Percentiles rank a stretch among this genome's conserved stretches.
phyloP scores from a whole-genome alignment of 2,113 vertebrate species.

The Crocuta crocuta region DNA sequence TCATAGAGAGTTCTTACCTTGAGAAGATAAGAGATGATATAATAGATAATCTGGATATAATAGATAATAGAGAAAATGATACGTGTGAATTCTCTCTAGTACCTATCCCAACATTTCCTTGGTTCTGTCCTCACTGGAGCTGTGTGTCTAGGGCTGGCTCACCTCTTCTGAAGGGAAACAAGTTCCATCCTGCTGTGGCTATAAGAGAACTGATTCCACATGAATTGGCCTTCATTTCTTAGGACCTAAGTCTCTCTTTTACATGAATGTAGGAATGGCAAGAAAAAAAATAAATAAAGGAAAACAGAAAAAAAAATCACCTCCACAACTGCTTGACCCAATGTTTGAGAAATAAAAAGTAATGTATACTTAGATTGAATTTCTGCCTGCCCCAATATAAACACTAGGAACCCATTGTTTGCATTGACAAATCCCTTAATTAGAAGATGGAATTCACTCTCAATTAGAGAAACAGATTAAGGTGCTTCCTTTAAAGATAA shows the following conservation, averaged over 20 bases:
- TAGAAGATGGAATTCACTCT: slow-evolving; percentile 69
- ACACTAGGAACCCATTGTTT: slow-evolving; percentile 60
- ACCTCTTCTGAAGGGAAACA: neutral
- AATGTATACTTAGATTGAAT: slow-evolving; percentile 24
- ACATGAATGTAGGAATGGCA: neutral
- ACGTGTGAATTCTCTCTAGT: neutral
- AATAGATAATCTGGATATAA: neutral
- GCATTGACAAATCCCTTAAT: slow-evolving; percentile 76
- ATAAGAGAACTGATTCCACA: neutral
- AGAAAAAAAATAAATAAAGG: neutral
- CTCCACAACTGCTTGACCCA: neutral
- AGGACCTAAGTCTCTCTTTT: neutral
- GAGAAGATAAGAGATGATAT: neutral
- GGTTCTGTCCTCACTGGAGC: neutral
- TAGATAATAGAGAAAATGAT: neutral
- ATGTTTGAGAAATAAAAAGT: neutral
- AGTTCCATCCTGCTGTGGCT: neutral
- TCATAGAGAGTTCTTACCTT: neutral
- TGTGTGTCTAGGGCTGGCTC: neutral
- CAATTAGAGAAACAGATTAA: slow-evolving; percentile 76
- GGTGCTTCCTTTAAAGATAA: slow-evolving; percentile 73
- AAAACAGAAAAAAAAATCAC: neutral
- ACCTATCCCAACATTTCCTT: neutral
- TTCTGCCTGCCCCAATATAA: slow-evolving; percentile 33
- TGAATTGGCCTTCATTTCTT: slow-evolving; percentile 26